Percentiles rank a stretch among this genome's conserved stretches.
Evolutionary conservation across 2,113 vertebrate species (phyloP).

Genomic region (Helogale parvula): DNA sequence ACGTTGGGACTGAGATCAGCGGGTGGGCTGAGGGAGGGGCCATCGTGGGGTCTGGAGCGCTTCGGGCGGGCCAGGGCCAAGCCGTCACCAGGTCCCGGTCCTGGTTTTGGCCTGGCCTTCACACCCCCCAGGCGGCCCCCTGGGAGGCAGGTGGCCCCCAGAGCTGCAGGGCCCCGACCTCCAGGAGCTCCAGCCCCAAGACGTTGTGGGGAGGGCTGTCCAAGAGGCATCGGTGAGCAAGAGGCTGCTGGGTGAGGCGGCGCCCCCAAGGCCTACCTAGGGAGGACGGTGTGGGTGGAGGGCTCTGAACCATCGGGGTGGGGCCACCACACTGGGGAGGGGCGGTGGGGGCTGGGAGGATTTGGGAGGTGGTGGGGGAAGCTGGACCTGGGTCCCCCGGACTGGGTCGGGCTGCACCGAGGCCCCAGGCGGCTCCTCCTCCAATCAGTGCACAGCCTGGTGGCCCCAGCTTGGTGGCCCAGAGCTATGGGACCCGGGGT

Average conservation of each 20-base stretch:
- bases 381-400: background rate
- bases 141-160: background rate
- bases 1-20: background rate
- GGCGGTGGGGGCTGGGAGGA: background rate
- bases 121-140: rapidly evolving
- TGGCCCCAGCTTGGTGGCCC: background rate
- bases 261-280: rapidly evolving
- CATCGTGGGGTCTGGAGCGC: background rate
- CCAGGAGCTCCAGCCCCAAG: too few species aligned
- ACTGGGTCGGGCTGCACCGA: background rate
- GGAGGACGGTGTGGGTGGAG: background rate
- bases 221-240: rapidly evolving
- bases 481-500: background rate
- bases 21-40: background rate
- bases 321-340: too few species aligned
- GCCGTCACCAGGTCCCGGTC: background rate
- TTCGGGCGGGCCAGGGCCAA: rapidly evolving
- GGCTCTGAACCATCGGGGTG: background rate
- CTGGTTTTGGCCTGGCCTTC: background rate
- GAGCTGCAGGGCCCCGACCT: background rate
- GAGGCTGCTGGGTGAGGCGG: background rate
- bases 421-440: background rate
- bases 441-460: background rate
- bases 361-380: background rate
- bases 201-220: background rate